A percentile compares a stretch with the other conserved stretches of the same genome.
phyloP scores from a whole-genome alignment of 2,888 invertebrate species.

The Emmelina monodactyla region DNA sequence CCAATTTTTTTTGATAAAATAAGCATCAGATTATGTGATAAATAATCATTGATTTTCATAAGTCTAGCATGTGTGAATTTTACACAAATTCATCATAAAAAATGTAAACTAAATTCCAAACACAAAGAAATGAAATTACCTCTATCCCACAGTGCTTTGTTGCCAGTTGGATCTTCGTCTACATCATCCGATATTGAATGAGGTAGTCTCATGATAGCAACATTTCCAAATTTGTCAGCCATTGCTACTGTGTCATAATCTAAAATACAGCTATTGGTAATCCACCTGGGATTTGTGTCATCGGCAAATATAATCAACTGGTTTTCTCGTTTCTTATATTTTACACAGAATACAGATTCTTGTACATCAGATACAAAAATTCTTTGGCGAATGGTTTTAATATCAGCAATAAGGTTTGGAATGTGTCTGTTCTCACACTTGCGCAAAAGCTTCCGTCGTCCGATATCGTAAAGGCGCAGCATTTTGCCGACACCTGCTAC shows the following conservation, averaged over 20 bases:
- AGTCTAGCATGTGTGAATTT: slow-evolving; percentile 65
- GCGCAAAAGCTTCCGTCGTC: slow-evolving; percentile 87
- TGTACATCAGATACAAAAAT: slow-evolving; percentile 96
- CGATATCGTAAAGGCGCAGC: slow-evolving; percentile 93
- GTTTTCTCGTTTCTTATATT: slow-evolving; percentile 95
- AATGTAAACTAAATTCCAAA: too few relatives aligned
- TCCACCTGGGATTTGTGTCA: slow-evolving; percentile 95
- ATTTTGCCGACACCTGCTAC: slow-evolving; percentile 92
- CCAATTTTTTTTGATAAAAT: not conserved
- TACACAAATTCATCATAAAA: slow-evolving; percentile 36
- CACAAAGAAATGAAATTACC: slow-evolving; percentile 39
- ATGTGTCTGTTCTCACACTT: slow-evolving; percentile 99
- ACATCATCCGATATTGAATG: slow-evolving; percentile 95
- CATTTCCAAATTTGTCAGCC: slow-evolving; percentile 98
- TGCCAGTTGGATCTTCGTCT: slow-evolving; percentile 99
- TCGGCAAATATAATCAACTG: slow-evolving; percentile 98
- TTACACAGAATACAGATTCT: slow-evolving; percentile 95
- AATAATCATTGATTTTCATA: slow-evolving; percentile 56
- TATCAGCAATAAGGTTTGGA: slow-evolving; percentile 92
- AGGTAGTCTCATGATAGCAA: slow-evolving; percentile 89
- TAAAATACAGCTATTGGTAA: slow-evolving; percentile 88
- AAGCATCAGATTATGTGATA: not conserved
- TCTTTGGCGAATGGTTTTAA: slow-evolving; percentile 93
- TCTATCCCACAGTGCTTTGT: slow-evolving; percentile 95
- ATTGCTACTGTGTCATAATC: slow-evolving; percentile 97